Conservation (phyloP, 2,113 vertebrate species). For the Bambusicola thoracicus region DNA sequence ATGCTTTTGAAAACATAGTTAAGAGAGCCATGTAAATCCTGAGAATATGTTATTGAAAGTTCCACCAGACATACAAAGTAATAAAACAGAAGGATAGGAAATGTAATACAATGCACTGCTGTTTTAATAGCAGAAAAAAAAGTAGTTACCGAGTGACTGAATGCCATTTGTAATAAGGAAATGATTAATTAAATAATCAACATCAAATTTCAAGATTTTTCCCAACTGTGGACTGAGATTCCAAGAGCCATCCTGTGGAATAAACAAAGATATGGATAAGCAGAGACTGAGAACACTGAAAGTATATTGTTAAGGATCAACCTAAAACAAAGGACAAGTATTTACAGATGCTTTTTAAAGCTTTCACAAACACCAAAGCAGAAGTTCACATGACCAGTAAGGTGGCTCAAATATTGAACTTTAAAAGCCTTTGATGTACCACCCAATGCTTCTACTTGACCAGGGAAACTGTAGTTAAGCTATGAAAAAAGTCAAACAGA, state of each 20-base stretch:
- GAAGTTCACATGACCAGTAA: not conserved
- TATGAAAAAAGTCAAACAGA: not conserved
- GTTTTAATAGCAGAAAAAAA: not conserved
- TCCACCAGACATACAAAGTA: not conserved
- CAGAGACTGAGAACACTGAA: not conserved
- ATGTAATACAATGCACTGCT: not conserved
- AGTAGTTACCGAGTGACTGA: conserved; percentile 81
- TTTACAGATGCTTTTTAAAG: not conserved
- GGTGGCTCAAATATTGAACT: not conserved
- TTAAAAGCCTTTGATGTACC: not conserved
- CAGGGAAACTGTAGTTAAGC: not conserved
- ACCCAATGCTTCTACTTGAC: not conserved
- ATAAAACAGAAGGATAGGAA: not conserved
- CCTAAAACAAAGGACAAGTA: not conserved
- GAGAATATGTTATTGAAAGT: not conserved
- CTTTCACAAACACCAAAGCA: not conserved
- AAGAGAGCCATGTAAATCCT: not conserved
- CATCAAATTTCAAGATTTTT: conserved; percentile 72
- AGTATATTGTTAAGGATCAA: not conserved
- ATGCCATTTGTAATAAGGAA: conserved; percentile 86
- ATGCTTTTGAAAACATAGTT: not conserved
- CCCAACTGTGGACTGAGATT: conserved; percentile 79
- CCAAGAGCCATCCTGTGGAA: conserved; percentile 87
- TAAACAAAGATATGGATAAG: conserved; percentile 23
- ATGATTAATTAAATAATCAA: conserved; percentile 74